Percentiles rank a stretch among this genome's conserved stretches.
phyloP scores from a whole-genome alignment of 2,113 vertebrate genomes.

The Mormoops blainvillei region DNA sequence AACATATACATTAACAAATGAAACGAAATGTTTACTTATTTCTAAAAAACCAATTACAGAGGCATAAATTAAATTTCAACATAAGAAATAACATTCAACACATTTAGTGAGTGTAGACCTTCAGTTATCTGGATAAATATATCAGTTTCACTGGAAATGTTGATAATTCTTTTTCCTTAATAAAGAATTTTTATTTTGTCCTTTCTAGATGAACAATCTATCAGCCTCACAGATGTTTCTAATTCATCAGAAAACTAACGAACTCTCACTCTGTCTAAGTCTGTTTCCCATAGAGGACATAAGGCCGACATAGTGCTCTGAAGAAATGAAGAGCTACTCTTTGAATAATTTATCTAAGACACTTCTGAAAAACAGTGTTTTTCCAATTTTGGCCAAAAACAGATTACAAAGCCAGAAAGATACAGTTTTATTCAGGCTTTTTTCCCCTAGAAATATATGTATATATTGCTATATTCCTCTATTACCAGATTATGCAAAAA shows the following conservation, averaged over 20 bases:
- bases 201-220: not conserved
- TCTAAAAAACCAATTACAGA: conserved; percentile 60
- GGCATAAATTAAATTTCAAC: conserved; percentile 68
- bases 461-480: not conserved
- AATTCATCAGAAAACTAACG: conserved; percentile 39
- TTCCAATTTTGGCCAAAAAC: not conserved
- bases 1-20: conserved; percentile 57
- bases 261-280: not conserved
- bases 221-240: conserved; percentile 8
- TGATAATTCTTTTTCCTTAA: not conserved
- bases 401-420: not conserved
- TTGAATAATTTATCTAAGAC: not conserved
- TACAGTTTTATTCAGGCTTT: not conserved
- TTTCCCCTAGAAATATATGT: not conserved
- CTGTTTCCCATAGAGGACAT: not conserved
- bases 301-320: not conserved
- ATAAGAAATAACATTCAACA: conserved; percentile 16
- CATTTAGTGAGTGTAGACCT: conserved; percentile 54
- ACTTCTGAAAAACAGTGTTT: not conserved
- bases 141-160: not conserved
- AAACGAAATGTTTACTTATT: conserved; percentile 62
- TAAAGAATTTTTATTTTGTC: conserved; percentile 13
- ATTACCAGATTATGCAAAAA: not conserved
- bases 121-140: not conserved
- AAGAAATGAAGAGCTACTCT: not conserved